Evolutionary conservation across 2,113 vertebrate genomes (phyloP), one percentile per base, ranked within the genome.

Genomic region (Elephantulus edwardii): DNA sequence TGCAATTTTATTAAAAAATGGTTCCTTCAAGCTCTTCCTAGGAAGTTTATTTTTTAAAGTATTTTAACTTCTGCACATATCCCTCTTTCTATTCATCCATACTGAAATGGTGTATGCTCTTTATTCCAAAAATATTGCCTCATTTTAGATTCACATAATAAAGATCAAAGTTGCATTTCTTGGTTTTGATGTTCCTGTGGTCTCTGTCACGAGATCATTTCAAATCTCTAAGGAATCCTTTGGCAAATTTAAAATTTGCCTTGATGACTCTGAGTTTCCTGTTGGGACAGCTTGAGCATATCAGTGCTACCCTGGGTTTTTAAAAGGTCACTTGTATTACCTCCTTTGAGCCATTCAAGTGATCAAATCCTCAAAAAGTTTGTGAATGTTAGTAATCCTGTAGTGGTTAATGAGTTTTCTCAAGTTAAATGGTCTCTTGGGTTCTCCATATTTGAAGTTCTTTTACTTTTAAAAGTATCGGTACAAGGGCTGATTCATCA

Each of bases 371-470:
- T 22, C 83, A 77, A 42, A 88, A 96, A 77, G 90, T 95, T 77
- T 98, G 97, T 97, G 89, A 96, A 97, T 94, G 95, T 97, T 96
- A 98, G 97, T 96, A 97, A 88, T 77, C 60, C 35, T 82, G n/a
- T 72, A 87, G 79, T 30, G 77, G 62, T 64, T 81, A 77, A 14
- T 14, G 35, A 76, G 13, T 72, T 26, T 19, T 44, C 20, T 14
- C 8, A 87, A 35, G 30, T 24, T 35, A 85, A 85, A 24, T 3
- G 22, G 48, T 16, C 4, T 74, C 16, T 28, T 54, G 28, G 2
- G 11, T 38, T n/a, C 12, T 70, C 5, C 33, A 38, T 52, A 42
- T 79, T 92, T 82, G n/a, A n/a, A n/a, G n/a, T n/a, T 44, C 76
- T 84, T 82, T 86, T 86, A 48, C 33, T 80, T 62, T 42, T 81